Base-by-base conservation (phyloP, 2,797 vertebrate genomes). In the Microcaecilia unicolor region DNA sequence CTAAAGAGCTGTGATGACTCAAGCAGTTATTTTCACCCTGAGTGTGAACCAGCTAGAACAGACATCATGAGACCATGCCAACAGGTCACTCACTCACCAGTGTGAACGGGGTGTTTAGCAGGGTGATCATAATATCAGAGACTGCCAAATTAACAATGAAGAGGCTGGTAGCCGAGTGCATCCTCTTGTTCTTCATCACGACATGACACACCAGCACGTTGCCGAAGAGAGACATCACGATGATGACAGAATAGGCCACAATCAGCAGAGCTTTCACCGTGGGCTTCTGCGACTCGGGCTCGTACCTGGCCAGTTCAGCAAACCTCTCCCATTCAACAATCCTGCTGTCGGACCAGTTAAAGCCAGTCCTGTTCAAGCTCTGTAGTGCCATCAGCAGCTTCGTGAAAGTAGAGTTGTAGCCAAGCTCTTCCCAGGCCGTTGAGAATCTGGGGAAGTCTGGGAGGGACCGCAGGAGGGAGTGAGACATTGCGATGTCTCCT, bases 161-260 rank as follows among this genome's bases (percentile, higher is more conserved):
- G 24, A 85, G 70, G 57, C 76, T 78, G 15, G 78, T 83, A 23
- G 79, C 79, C 0, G 80, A 80, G 17, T 72, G 76, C 72, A 79
- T 76, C 39, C 67, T 72, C 19, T 72, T 80, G 49, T 70, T 81
- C 53, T 80, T 85, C 46, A 76, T 34, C 34, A 85, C 73, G 55
- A 83, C 73, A 2, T 84, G 83, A 58, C 83, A 85, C 29, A 85
- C 80, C 32, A 84, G 41, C 31, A 39, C 22, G 25, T 86, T 87
- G 12, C 84, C 81, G 2, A 67, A 68, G 37, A 72, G 67, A 10
- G 64, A 71, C 38, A 47, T 56, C 28, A 62, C 0, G 1, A 68
- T 73, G 5, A 73, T 66, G 19, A 66, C 34, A 0, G 50, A 60
- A 31, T 68, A 73, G 0, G 53, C 64, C 27, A 49, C 4, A 0